Evolutionary conservation across 2,113 vertebrate genomes (phyloP).

Genomic region (Coryphaenoides rupestris): DNA sequence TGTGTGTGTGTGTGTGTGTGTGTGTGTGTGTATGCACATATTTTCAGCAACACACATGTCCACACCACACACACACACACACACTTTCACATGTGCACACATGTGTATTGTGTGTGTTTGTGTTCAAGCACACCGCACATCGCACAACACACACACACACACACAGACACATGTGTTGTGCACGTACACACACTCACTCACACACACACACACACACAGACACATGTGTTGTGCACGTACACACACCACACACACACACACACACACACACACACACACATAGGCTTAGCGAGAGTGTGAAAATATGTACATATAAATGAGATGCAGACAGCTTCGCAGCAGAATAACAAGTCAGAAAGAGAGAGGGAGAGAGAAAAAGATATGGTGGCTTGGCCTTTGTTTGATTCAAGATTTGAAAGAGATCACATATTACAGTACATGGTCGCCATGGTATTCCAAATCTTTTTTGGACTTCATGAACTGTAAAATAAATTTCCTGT

Average conservation of each 20-base stretch:
- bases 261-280: constrained; percentile 43
- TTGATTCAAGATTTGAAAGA: too few species aligned
- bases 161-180: neutral
- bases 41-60: neutral
- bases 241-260: constrained; percentile 16
- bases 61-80: constrained; percentile 5
- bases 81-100: neutral
- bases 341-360: constrained; percentile 29
- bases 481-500: too few species aligned
- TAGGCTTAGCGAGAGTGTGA: constrained; percentile 49
- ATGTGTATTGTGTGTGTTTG: neutral
- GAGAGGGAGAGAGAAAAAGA: neutral
- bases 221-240: constrained; percentile 12
- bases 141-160: neutral
- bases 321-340: constrained; percentile 70
- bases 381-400: constrained; percentile 43
- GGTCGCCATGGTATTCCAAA: too few species aligned
- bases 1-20: constrained; percentile 1
- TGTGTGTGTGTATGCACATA: neutral
- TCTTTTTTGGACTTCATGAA: too few species aligned
- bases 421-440: too few species aligned
- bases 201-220: constrained; percentile 11
- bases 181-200: constrained; percentile 15
- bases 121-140: neutral
- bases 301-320: constrained; percentile 72